phyloP scores from a whole-genome alignment of 1,140 invertebrate genomes.

The Trissolcus basalis region DNA sequence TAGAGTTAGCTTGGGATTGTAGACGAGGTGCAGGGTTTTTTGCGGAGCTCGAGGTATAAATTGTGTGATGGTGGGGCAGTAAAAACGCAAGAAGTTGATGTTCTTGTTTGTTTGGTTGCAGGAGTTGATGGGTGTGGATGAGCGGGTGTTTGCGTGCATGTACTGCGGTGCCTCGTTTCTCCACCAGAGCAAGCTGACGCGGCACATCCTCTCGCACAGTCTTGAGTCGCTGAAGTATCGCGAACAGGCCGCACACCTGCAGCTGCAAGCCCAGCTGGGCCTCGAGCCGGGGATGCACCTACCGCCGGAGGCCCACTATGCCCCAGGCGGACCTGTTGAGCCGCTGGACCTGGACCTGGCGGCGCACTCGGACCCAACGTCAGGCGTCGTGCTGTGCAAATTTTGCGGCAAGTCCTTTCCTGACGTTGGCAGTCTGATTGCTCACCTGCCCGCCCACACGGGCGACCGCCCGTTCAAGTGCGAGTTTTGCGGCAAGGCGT shows the following conservation, averaged over 20 bases:
- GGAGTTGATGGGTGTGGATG: conserved; percentile 86
- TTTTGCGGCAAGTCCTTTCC: conserved; percentile 93
- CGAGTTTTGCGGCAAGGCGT: conserved; percentile 93
- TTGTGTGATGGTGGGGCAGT: conserved; percentile 12
- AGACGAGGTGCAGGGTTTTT: too few species aligned
- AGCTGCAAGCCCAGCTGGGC: conserved; percentile 77
- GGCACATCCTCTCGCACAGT: conserved; percentile 90
- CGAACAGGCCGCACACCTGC: conserved; percentile 78
- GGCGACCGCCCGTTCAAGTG: conserved; percentile 92
- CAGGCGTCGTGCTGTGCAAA: conserved; percentile 88
- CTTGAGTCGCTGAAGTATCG: conserved; percentile 90
- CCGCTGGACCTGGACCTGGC: conserved; percentile 76
- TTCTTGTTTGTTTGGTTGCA: conserved; percentile 93
- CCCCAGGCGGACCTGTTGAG: conserved; percentile 73
- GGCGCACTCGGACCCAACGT: conserved; percentile 79
- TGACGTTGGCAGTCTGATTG: conserved; percentile 89
- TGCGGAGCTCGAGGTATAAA: too few species aligned
- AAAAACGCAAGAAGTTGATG: conserved; percentile 89
- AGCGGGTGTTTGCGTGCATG: conserved; percentile 85
- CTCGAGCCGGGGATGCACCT: conserved; percentile 69
- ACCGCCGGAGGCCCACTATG: conserved; percentile 73
- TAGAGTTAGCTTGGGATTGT: background rate
- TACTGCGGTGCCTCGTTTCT: conserved; percentile 91
- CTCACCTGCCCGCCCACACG: conserved; percentile 90
- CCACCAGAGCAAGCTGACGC: conserved; percentile 90